Percentiles rank a stretch among this genome's conserved stretches.
These are phyloP conservation scores for Antrozous pallidus DNA, from an alignment of 2,797 vertebrate genomes.

Conservation along the genomic window DNA sequence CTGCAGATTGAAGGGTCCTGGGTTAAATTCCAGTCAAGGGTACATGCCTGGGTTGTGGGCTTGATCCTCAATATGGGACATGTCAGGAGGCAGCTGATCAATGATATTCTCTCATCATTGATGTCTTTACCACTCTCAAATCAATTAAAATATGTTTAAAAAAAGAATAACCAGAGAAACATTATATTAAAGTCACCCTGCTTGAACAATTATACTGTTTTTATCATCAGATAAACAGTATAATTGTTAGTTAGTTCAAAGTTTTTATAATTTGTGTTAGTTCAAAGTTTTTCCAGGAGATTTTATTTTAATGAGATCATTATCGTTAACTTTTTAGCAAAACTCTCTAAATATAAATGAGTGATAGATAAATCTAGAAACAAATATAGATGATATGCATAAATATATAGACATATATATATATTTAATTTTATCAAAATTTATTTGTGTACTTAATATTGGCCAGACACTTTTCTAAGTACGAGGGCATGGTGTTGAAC, in stretches of 20 bases:
- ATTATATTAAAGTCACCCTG: neutral
- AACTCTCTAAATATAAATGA: neutral
- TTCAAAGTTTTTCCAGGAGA: neutral
- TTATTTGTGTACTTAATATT: neutral
- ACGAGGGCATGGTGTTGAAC: neutral
- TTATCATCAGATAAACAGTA: too few relatives aligned
- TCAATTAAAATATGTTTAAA: too few relatives aligned
- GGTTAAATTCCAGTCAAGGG: too few relatives aligned
- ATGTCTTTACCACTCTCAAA: too few relatives aligned
- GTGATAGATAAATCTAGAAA: neutral
- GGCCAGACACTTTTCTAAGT: neutral
- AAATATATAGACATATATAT: neutral
- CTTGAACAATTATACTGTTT: neutral
- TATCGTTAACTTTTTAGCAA: neutral
- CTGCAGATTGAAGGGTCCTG: too few relatives aligned
- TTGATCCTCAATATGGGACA: too few relatives aligned
- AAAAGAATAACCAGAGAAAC: neutral
- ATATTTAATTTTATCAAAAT: neutral
- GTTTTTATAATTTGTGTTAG: neutral
- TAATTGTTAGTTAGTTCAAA: neutral
- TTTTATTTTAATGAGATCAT: neutral
- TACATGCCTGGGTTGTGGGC: too few relatives aligned
- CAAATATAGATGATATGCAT: neutral
- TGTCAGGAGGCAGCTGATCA: too few relatives aligned
- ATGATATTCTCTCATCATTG: too few relatives aligned